Conservation (phyloP, 1,140 invertebrate genomes). For the Coptotermes formosanus region DNA sequence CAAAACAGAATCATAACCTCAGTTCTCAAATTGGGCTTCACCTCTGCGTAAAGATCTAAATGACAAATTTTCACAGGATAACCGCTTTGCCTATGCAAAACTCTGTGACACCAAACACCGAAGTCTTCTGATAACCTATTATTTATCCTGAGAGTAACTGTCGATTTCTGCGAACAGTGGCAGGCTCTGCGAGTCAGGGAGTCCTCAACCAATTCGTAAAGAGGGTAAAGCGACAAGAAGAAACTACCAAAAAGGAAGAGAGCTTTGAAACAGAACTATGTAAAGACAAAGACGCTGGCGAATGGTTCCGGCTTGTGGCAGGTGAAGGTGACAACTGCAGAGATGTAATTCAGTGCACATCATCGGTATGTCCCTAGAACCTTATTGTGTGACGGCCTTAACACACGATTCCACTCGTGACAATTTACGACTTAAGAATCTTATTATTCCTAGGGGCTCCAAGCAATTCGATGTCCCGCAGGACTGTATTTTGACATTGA, state of each 20-base stretch:
- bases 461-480: conserved; percentile 89
- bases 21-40: no score
- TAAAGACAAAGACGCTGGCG: conserved; percentile 92
- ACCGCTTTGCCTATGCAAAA: no score
- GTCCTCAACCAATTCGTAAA: conserved; percentile 1
- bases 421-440: neutral
- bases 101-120: no score
- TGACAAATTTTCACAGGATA: no score
- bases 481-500: conserved; percentile 93
- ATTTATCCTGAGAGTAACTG: neutral
- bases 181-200: neutral
- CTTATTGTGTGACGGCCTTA: no score
- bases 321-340: conserved; percentile 90
- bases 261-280: conserved; percentile 85
- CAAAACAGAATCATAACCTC: no score
- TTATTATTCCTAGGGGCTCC: conserved; percentile 66
- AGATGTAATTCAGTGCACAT: conserved; percentile 94
- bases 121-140: no score
- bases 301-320: conserved; percentile 88
- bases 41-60: no score
- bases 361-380: conserved; percentile 63
- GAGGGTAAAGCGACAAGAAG: conserved; percentile 50
- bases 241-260: conserved; percentile 73
- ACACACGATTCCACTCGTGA: no score
- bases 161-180: neutral